Conservation (phyloP, 2,888 invertebrate genomes). For the Phortica magna region DNA sequence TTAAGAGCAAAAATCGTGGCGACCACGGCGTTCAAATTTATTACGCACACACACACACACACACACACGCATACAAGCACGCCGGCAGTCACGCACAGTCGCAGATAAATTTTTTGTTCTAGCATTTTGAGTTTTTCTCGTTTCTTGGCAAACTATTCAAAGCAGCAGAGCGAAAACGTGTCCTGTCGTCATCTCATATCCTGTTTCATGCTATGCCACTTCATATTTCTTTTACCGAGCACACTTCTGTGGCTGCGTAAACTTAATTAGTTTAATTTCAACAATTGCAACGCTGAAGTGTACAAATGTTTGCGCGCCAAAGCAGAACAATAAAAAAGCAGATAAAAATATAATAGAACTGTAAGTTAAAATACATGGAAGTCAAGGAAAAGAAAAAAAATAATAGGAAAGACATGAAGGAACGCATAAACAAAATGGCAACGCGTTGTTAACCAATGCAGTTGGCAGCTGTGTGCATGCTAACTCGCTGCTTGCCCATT, state of each 20-base stretch:
- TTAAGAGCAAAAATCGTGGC: neutral
- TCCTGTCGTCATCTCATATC: neutral
- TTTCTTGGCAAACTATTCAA: neutral
- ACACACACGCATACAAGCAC: neutral
- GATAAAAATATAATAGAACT: neutral
- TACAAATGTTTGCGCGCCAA: neutral
- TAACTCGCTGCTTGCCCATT: slow-evolving; percentile 33
- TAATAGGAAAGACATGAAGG: too few relatives aligned
- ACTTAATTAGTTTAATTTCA: slow-evolving; percentile 36
- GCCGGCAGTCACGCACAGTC: neutral
- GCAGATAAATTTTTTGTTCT: neutral
- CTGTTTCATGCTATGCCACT: neutral
- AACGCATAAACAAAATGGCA: too few relatives aligned
- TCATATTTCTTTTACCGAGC: neutral
- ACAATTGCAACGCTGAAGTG: slow-evolving; percentile 23
- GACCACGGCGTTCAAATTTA: neutral
- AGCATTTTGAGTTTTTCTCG: neutral
- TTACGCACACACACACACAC: neutral
- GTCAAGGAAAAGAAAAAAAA: neutral
- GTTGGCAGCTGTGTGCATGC: slow-evolving; percentile 38
- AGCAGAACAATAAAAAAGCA: slow-evolving; percentile 1
- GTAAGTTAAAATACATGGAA: neutral
- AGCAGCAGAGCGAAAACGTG: neutral
- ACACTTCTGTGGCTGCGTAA: slow-evolving; percentile 11
- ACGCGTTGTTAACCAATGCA: slow-evolving; percentile 26